Percentiles rank a stretch among this genome's conserved stretches.
phyloP scores from a whole-genome alignment of 2,888 invertebrate species.

The Acrobasis consociella region DNA sequence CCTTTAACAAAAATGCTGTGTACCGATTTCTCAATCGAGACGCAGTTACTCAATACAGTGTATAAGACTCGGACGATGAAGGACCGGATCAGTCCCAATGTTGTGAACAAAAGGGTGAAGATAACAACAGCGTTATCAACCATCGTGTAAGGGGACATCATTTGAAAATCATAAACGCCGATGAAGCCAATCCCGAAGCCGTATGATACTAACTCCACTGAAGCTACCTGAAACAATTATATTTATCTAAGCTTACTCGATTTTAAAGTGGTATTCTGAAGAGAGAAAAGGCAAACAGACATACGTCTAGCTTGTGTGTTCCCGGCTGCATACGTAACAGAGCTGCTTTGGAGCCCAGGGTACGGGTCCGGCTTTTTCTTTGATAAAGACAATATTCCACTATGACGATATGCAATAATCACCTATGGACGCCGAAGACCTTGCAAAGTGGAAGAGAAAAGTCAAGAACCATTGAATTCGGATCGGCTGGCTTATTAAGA shows the following conservation, averaged over 20 bases:
- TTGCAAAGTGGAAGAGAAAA: no score
- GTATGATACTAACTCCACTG: conserved; percentile 45
- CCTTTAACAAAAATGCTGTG: not conserved
- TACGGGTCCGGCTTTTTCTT: no score
- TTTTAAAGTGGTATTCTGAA: not conserved
- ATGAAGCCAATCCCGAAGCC: conserved; percentile 60
- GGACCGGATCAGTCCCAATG: conserved; percentile 51
- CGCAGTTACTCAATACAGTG: conserved; percentile 45
- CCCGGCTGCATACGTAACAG: no score
- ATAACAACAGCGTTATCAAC: conserved; percentile 61
- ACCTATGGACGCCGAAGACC: no score
- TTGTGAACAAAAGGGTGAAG: conserved; percentile 52
- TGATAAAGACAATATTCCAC: no score
- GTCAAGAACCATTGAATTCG: no score
- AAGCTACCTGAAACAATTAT: conserved; percentile 50
- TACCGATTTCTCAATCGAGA: conserved; percentile 37
- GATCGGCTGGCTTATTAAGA: no score
- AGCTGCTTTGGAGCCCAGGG: no score
- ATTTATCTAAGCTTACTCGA: not conserved
- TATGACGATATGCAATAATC: no score
- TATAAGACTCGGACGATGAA: conserved; percentile 52
- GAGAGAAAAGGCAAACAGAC: no score
- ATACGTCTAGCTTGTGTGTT: no score
- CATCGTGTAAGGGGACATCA: conserved; percentile 58
- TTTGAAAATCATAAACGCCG: conserved; percentile 60